Conservation (phyloP, 2,113 vertebrate genomes). For the Sterna hirundo region DNA sequence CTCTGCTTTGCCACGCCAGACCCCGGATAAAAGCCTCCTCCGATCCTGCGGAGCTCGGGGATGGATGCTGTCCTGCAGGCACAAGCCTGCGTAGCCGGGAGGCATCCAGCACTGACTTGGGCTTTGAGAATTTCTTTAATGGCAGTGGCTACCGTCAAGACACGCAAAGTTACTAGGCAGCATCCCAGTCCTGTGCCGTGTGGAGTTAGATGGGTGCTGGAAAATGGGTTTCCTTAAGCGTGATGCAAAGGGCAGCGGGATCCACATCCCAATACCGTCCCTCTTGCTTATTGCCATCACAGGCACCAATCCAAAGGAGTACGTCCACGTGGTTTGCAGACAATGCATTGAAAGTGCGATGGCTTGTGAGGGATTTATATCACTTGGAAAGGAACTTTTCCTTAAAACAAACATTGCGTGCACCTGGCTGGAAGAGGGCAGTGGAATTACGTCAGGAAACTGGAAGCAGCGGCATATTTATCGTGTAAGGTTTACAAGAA, state of each 20-base stretch:
- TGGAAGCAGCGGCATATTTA: not conserved
- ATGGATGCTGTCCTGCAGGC: not conserved
- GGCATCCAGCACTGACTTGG: too few species aligned
- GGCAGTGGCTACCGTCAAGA: not conserved
- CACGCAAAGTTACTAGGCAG: not conserved
- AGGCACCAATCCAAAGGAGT: not conserved
- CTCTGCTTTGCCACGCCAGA: not conserved
- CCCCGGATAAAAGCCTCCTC: not conserved
- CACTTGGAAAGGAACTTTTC: not conserved
- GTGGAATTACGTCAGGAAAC: not conserved
- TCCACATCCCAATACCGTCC: not conserved
- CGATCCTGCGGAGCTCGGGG: rapidly evolving
- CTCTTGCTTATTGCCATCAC: not conserved
- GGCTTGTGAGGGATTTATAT: not conserved
- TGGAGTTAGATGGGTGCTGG: not conserved
- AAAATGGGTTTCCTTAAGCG: not conserved
- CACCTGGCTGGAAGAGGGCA: rapidly evolving
- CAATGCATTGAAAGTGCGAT: not conserved
- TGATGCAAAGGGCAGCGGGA: not conserved
- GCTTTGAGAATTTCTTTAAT: not conserved
- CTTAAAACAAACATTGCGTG: not conserved
- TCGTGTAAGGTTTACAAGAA: not conserved
- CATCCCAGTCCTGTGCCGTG: not conserved
- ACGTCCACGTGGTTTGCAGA: not conserved
- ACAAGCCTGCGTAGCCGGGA: not conserved